Evolutionary conservation across 2,888 invertebrate genomes (phyloP).

Genomic region (Norana najaformis): DNA sequence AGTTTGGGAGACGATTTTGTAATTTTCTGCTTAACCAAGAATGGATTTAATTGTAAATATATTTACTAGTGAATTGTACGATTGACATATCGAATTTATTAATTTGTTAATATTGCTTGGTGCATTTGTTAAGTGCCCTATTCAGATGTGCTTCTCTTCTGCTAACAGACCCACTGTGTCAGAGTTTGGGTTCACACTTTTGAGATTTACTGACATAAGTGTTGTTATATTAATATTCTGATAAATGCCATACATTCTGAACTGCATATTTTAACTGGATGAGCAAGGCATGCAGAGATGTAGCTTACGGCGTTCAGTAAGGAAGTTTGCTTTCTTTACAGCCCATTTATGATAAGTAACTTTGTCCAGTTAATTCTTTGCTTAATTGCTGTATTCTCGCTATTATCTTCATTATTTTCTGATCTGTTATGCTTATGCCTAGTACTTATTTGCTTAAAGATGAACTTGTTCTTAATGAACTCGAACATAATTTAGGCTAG

Average conservation of each 20-base stretch:
- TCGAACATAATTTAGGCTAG: neutral
- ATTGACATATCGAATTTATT: neutral
- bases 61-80: neutral
- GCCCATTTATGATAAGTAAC: too few species aligned
- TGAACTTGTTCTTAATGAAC: neutral
- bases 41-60: neutral
- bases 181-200: neutral
- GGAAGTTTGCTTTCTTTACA: neutral
- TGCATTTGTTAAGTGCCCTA: neutral
- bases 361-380: too few species aligned
- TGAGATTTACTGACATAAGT: neutral
- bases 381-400: too few species aligned
- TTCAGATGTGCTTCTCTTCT: neutral
- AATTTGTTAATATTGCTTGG: neutral
- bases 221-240: neutral
- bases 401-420: too few species aligned
- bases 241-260: neutral
- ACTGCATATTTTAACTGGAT: neutral
- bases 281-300: neutral
- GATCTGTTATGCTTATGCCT: too few species aligned
- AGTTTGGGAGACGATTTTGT: neutral
- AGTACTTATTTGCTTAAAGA: too few species aligned
- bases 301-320: neutral
- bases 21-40: neutral
- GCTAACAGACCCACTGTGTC: neutral